A percentile compares a stretch with the other conserved stretches of the same genome.
These are phyloP conservation scores for Arenaria interpres DNA, from an alignment of 2,113 vertebrate genomes.

Conservation along the genomic window DNA sequence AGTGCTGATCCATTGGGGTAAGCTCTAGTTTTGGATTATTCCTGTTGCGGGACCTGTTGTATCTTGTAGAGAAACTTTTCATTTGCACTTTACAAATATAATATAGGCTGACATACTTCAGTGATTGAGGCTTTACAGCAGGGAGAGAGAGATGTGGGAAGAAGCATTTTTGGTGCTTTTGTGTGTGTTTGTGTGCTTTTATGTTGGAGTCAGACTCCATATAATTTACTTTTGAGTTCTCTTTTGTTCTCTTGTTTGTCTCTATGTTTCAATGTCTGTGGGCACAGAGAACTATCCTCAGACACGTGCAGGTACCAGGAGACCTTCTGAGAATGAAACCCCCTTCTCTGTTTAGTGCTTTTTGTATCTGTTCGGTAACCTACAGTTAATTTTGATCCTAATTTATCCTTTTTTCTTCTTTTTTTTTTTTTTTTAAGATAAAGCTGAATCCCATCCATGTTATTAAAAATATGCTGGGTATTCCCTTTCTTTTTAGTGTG, in stretches of 20 bases:
- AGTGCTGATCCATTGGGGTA: constrained; percentile 66
- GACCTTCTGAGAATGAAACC: not conserved
- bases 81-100: constrained; percentile 29
- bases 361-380: not conserved
- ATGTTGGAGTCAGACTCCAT: constrained; percentile 34
- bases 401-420: not conserved
- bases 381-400: constrained; percentile 14
- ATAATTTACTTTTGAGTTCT: constrained; percentile 4
- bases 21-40: constrained; percentile 64
- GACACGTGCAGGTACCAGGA: not conserved
- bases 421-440: not conserved
- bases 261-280: constrained; percentile 8
- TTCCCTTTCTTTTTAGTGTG: constrained; percentile 29
- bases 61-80: constrained; percentile 34
- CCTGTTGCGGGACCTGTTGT: constrained; percentile 51
- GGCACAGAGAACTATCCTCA: constrained; percentile 20
- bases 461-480: constrained; percentile 11
- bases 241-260: constrained; percentile 13
- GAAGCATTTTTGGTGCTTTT: constrained; percentile 58
- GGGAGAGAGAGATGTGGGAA: constrained; percentile 49
- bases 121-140: not conserved
- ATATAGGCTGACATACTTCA: not conserved
- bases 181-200: not conserved
- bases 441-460: not conserved
- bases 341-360: not conserved